Percentiles rank a stretch among this genome's conserved stretches.
These are phyloP conservation scores for Dolomedes plantarius DNA, from an alignment of 2,888 invertebrate species.

Conservation along the genomic window DNA sequence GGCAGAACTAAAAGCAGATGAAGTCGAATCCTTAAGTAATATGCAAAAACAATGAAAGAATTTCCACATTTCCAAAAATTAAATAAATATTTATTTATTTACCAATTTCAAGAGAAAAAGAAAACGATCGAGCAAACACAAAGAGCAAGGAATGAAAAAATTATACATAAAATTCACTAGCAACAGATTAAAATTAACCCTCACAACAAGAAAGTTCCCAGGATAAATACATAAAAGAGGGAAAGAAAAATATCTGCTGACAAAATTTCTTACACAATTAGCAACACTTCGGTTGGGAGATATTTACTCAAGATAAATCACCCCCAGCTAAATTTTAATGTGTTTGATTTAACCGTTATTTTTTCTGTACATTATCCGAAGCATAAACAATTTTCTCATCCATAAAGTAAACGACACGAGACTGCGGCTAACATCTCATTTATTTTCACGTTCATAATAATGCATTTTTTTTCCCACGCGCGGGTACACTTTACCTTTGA, in stretches of 20 bases:
- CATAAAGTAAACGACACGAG: not conserved
- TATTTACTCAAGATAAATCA: not conserved
- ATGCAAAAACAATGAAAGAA: too few relatives aligned
- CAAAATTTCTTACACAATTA: not conserved
- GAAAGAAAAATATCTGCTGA: not conserved
- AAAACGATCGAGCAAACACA: too few relatives aligned
- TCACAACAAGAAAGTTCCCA: not conserved
- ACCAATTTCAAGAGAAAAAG: too few relatives aligned
- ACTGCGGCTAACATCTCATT: not conserved
- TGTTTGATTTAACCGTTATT: not conserved
- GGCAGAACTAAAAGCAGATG: too few relatives aligned
- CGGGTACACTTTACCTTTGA: not conserved
- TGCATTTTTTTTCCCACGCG: not conserved
- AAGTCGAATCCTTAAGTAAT: too few relatives aligned
- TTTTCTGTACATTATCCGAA: not conserved
- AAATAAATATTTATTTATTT: too few relatives aligned
- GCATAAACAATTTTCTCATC: not conserved
- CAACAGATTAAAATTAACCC: too few relatives aligned
- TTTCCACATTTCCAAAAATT: too few relatives aligned
- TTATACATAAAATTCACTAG: too few relatives aligned
- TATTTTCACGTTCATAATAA: not conserved
- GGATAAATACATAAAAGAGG: not conserved
- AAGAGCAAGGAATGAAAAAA: too few relatives aligned
- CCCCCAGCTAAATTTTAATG: not conserved
- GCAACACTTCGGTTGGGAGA: not conserved